A percentile compares a stretch with the other conserved stretches of the same genome.
phyloP scores from a whole-genome alignment of 2,113 vertebrate species.

The Petromus typicus region DNA sequence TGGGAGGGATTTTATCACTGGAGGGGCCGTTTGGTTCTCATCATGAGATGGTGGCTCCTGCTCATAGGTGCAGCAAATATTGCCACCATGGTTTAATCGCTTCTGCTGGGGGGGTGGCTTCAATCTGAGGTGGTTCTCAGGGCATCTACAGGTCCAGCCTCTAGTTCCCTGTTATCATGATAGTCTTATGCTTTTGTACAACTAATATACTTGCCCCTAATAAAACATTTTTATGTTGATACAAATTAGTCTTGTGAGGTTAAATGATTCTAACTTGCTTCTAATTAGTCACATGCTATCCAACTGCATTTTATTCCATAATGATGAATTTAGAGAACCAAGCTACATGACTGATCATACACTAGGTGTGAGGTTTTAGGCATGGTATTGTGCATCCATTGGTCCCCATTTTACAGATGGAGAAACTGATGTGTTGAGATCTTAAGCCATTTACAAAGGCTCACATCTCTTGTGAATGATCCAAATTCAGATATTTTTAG shows the following conservation, averaged over 20 bases:
- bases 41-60: neutral
- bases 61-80: neutral
- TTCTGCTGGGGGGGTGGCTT: neutral
- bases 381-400: neutral
- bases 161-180: neutral
- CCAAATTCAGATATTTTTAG: slow-evolving; percentile 53
- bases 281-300: neutral
- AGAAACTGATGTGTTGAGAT: neutral
- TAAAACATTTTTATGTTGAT: neutral
- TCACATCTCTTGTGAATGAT: neutral
- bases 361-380: neutral
- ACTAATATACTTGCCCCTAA: neutral
- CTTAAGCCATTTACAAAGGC: neutral
- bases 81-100: neutral
- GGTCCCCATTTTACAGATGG: slow-evolving; percentile 25
- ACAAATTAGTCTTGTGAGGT: neutral
- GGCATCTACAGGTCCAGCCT: neutral
- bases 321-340: neutral
- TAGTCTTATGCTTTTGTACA: neutral
- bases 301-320: neutral
- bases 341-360: neutral
- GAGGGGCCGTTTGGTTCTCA: neutral
- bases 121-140: neutral
- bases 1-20: neutral
- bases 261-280: neutral